Conservation (phyloP, 2,797 vertebrate genomes). For the Anas flavirostris region DNA sequence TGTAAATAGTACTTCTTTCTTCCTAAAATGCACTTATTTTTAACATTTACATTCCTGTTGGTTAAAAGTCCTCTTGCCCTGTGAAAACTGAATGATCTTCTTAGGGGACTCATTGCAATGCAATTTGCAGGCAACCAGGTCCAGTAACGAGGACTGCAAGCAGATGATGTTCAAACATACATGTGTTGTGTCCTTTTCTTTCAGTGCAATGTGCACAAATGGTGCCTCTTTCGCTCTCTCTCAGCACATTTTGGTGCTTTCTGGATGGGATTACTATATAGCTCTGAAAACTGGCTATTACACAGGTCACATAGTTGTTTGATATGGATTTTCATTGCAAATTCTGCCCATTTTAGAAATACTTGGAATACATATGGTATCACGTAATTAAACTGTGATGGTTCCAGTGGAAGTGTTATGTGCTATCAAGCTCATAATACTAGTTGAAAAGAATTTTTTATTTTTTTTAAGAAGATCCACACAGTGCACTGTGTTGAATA, state of each 20-base stretch:
- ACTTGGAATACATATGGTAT: not conserved
- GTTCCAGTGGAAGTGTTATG: not conserved
- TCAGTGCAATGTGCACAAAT: not conserved
- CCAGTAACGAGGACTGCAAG: not conserved
- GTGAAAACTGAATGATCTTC: not conserved
- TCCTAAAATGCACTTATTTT: not conserved
- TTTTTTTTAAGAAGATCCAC: not conserved
- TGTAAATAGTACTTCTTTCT: not conserved
- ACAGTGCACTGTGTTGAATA: not conserved
- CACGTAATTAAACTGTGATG: not conserved
- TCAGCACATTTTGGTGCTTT: not conserved
- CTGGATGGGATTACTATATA: not conserved
- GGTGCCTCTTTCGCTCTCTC: not conserved
- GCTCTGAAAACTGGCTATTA: not conserved
- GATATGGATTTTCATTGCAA: conserved; percentile 7
- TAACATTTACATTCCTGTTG: not conserved
- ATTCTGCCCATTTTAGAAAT: conserved; percentile 24
- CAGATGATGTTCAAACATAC: not conserved
- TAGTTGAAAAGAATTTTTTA: not conserved
- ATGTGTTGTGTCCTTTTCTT: not conserved
- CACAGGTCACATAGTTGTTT: conserved; percentile 16
- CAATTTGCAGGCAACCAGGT: not conserved
- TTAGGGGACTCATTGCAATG: accelerated
- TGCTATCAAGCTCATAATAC: not conserved
- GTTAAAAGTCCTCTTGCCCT: not conserved